Conservation (phyloP, 2,888 invertebrate species). For the Margaritifera margaritifera region DNA sequence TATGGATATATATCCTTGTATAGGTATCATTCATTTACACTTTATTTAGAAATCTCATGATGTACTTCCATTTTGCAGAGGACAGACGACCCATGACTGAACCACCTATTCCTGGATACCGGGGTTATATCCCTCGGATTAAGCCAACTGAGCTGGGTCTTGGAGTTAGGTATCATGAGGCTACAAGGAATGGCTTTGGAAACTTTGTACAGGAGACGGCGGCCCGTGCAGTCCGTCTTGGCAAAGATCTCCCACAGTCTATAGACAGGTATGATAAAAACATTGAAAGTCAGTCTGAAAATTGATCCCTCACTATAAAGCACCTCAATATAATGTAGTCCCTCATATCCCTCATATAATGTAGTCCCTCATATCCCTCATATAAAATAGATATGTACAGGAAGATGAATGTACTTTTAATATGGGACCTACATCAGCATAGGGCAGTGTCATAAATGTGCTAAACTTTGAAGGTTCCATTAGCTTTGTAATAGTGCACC, state of each 20-base stretch:
- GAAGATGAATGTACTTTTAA: no score
- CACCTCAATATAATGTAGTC: not conserved
- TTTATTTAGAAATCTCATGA: no score
- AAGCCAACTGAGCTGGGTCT: constrained; percentile 70
- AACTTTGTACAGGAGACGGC: constrained; percentile 63
- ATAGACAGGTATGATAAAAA: constrained; percentile 28
- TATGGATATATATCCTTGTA: no score
- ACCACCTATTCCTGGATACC: constrained; percentile 72
- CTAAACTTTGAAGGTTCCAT: no score
- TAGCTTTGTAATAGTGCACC: no score
- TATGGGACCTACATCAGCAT: no score
- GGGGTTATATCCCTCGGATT: constrained; percentile 71
- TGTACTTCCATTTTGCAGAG: constrained; percentile 41
- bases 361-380: not conserved
- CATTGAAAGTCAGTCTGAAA: no score
- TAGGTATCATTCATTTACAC: no score
- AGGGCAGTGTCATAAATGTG: no score
- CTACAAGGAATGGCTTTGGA: constrained; percentile 66
- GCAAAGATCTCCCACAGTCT: constrained; percentile 37
- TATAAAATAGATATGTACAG: no score
- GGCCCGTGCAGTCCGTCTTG: constrained; percentile 32
- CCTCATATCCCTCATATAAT: not conserved
- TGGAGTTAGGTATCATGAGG: constrained; percentile 67
- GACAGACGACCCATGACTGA: constrained; percentile 63
- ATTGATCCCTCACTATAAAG: not conserved